Conservation (phyloP, 1,140 invertebrate genomes). For the Sminthurides bifidus region DNA sequence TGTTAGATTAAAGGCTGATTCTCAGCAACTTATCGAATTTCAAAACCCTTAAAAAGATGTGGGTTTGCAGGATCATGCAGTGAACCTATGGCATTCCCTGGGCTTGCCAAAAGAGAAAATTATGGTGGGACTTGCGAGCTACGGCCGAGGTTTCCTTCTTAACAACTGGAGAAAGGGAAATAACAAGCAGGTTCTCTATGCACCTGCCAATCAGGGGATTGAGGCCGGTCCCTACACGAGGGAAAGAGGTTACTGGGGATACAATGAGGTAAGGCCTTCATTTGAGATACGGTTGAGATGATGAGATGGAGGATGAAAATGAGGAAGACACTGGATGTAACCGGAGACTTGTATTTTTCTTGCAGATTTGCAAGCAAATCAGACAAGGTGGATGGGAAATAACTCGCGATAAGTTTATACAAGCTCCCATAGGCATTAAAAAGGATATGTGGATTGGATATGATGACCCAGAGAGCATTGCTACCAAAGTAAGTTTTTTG, state of each 20-base stretch:
- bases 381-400: not conserved
- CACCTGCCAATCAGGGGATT: constrained; percentile 45
- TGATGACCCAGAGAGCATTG: not conserved
- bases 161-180: constrained; percentile 33
- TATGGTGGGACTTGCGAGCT: constrained; percentile 42
- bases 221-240: constrained; percentile 55
- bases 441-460: not conserved
- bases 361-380: not conserved
- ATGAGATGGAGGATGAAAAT: not conserved
- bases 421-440: not conserved
- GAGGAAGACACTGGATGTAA: not conserved
- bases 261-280: constrained; percentile 47
- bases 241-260: constrained; percentile 57
- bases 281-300: not conserved
- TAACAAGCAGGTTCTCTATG: constrained; percentile 37
- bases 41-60: not conserved
- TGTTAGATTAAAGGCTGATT: not conserved
- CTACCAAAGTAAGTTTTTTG: not conserved
- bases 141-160: constrained; percentile 44
- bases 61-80: constrained; percentile 29
- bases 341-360: not conserved
- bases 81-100: constrained; percentile 38
- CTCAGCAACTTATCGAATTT: no score
- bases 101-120: constrained; percentile 42
- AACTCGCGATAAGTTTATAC: not conserved